Percentiles rank a stretch among this genome's conserved stretches.
Conservation (phyloP, 1,140 invertebrate genomes). For the Lepidostoma basale region DNA sequence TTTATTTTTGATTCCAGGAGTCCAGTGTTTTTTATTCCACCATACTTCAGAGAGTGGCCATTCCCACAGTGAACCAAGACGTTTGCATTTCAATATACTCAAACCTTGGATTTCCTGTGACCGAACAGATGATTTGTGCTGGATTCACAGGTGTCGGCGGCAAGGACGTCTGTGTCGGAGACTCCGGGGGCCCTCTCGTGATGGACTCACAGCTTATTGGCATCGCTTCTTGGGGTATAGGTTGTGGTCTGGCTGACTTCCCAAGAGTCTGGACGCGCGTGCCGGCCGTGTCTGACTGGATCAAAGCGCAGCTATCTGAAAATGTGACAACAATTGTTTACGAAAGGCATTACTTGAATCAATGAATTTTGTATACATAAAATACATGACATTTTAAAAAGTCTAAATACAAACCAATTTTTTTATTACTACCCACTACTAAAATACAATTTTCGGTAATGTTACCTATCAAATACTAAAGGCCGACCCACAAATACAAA, state of each 20-base stretch:
- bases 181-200: conserved; percentile 75
- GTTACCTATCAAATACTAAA: neutral
- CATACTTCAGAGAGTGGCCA: neutral
- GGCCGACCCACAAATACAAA: conserved; percentile 48
- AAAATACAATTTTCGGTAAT: neutral
- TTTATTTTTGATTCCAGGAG: neutral
- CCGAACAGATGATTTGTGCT: conserved; percentile 61
- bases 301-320: neutral
- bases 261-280: neutral
- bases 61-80: conserved; percentile 28
- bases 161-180: conserved; percentile 68
- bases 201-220: conserved; percentile 64
- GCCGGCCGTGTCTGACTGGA: neutral
- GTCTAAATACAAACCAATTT: neutral
- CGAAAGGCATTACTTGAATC: neutral
- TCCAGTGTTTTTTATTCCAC: neutral
- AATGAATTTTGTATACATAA: neutral
- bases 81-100: conserved; percentile 48
- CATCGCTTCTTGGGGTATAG: conserved; percentile 74
- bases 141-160: conserved; percentile 37
- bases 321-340: neutral
- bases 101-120: conserved; percentile 53
- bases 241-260: conserved; percentile 59
- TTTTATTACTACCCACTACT: neutral
- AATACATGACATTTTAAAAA: neutral